Conservation (phyloP, 2,797 vertebrate genomes). For the Notolabrus celidotus region DNA sequence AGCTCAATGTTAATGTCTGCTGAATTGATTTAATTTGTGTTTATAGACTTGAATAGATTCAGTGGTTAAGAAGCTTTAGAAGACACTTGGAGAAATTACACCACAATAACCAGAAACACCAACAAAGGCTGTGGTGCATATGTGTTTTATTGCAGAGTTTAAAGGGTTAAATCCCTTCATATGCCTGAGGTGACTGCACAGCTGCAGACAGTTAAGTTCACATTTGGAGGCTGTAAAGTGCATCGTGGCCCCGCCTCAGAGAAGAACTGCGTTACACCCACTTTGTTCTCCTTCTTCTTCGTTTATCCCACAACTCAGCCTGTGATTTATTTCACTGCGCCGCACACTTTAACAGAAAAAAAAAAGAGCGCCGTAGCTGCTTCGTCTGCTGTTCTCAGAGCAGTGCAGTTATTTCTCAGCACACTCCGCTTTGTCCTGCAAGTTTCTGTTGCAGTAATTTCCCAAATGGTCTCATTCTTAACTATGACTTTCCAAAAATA, state of each 20-base stretch:
- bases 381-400: slow-evolving; percentile 44
- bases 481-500: slow-evolving; percentile 42
- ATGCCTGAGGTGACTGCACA: slow-evolving; percentile 39
- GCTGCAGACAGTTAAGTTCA: slow-evolving; percentile 70
- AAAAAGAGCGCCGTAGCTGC: slow-evolving; percentile 36
- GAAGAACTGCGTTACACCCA: slow-evolving; percentile 35
- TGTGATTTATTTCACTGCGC: slow-evolving; percentile 64
- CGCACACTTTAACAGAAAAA: slow-evolving; percentile 30
- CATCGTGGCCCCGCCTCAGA: not conserved
- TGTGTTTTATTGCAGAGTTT: not conserved
- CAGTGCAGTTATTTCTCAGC: slow-evolving; percentile 30
- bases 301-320: slow-evolving; percentile 64
- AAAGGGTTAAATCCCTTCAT: not conserved
- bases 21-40: too few species aligned
- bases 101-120: not conserved
- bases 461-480: slow-evolving; percentile 52
- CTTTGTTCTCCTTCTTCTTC: slow-evolving; percentile 63
- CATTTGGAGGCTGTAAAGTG: slow-evolving; percentile 39
- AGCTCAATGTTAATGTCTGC: too few species aligned
- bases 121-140: not conserved
- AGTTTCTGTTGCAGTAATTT: slow-evolving; percentile 52
- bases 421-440: slow-evolving; percentile 24
- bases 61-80: too few species aligned
- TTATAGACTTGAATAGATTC: too few species aligned
- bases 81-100: not conserved